Evolutionary conservation across 1,140 invertebrate genomes (phyloP).

Genomic region (Microplitis mediator): DNA sequence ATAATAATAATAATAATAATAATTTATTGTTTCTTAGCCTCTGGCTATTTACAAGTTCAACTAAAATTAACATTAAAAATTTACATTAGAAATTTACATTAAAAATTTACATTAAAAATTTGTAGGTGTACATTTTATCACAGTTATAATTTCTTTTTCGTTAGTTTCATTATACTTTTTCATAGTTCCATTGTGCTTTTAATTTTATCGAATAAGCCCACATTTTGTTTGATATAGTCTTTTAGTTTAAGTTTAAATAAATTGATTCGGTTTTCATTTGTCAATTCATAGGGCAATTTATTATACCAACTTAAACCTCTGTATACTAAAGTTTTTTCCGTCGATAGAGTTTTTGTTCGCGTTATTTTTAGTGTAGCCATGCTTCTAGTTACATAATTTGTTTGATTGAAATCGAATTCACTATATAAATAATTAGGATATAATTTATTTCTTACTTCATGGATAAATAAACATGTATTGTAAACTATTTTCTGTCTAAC

Average conservation of each 20-base stretch:
- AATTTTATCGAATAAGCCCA: neutral
- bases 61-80: too few species aligned
- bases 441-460: neutral
- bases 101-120: too few species aligned
- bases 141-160: too few species aligned
- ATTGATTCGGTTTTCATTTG: neutral
- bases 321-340: conserved; percentile 15
- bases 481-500: neutral
- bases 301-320: conserved; percentile 11
- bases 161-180: too few species aligned
- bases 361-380: conserved; percentile 6
- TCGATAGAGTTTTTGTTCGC: conserved; percentile 4
- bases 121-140: too few species aligned
- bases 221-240: neutral
- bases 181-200: neutral
- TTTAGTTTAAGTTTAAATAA: conserved; percentile 2
- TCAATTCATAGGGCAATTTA: conserved; percentile 14
- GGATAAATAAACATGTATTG: neutral
- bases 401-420: neutral
- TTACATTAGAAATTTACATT: too few species aligned
- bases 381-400: conserved; percentile 8
- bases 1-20: too few species aligned
- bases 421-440: neutral
- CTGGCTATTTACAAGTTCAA: too few species aligned
- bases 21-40: too few species aligned